Evolutionary conservation across 1,140 invertebrate genomes (phyloP).

Genomic region (Fopius arisanus): DNA sequence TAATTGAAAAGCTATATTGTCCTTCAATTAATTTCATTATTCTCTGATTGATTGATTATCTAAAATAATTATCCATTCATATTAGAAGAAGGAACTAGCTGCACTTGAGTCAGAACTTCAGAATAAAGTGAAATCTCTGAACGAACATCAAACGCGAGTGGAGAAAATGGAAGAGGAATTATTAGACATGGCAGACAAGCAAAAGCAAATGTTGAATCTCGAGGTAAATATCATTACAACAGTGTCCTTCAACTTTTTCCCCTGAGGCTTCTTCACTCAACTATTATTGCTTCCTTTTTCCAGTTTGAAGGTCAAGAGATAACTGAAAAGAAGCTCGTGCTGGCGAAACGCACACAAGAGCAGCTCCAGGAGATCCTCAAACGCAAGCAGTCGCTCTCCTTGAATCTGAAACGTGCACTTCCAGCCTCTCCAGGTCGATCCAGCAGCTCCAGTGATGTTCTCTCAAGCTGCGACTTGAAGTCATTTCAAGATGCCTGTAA

Average conservation of each 20-base stretch:
- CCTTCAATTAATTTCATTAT: constrained; percentile 36
- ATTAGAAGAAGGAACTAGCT: constrained; percentile 69
- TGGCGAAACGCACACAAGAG: constrained; percentile 64
- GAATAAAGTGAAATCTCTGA: constrained; percentile 69
- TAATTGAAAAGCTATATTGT: too few relatives aligned
- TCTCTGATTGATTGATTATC: too few relatives aligned
- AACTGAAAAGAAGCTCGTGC: constrained; percentile 57
- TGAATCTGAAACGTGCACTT: constrained; percentile 56
- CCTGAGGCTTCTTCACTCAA: too few relatives aligned
- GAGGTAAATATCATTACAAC: constrained; percentile 40
- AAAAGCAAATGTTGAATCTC: constrained; percentile 56
- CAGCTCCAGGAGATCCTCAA: constrained; percentile 62
- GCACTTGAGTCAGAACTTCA: constrained; percentile 72
- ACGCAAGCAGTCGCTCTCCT: constrained; percentile 58
- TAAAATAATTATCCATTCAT: constrained; percentile 22
- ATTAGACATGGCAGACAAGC: constrained; percentile 63
- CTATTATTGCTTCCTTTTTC: background rate
- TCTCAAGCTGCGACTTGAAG: constrained; percentile 45
- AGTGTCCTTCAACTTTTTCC: too few relatives aligned
- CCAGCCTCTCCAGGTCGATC: constrained; percentile 50
- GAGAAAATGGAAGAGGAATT: constrained; percentile 72
- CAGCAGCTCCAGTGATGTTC: constrained; percentile 47
- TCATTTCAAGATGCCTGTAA: constrained; percentile 49
- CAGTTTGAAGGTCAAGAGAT: constrained; percentile 51
- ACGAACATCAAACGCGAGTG: constrained; percentile 69